Base-by-base conservation (phyloP, 2,888 invertebrate species). In the Sphaerophoria taeniata region DNA sequence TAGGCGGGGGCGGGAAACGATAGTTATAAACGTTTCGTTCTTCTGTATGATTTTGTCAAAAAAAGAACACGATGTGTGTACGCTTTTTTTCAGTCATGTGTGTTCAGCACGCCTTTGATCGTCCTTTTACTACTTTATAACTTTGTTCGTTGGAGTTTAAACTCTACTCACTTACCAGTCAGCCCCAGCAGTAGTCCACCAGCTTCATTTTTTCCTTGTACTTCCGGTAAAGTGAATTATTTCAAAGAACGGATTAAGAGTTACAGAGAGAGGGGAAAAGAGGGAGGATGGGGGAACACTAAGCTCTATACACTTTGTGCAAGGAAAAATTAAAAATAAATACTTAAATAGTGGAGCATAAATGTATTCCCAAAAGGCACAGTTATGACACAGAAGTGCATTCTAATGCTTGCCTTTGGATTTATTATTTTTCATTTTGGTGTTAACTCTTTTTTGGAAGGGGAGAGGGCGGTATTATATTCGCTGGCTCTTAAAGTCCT, bases 311-410 rank as follows among this genome's bases (percentile, higher is more conserved):
- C 47, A 39, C 47, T 63, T 61, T 70, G 14, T 33, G 24, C 36
- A 33, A 67, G 63, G 34, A 74, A 24, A 77, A 77, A 77, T 77
- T 77, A 63, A 77, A 77, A 77, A 77, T 70, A 63, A 77, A 77
- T 77, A 67, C 24, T 74, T 74, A 73, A 79, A 79, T 69, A 74
- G 79, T 55, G 31, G 39, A 74, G 61, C 47, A 65, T 36, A 49
- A 16, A 14, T 14, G 9, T 58, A 33, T 47, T 63, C 63, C 63
- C 47, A 34, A 47, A 6, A 47, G 14, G n/a, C 14, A 31, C 45
- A 33, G 45, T 31, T 31, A 33, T 47, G 34, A 49, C 9, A 34
- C 9, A 63, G 47, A 16, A 63, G 7, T 16, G 24, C 11, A 39
- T 60, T 60, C 9, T 16, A 39, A 14, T 14, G 14, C 6, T 58